phyloP scores from a whole-genome alignment of 2,113 vertebrate genomes.

The Chascanopsetta lugubris region DNA sequence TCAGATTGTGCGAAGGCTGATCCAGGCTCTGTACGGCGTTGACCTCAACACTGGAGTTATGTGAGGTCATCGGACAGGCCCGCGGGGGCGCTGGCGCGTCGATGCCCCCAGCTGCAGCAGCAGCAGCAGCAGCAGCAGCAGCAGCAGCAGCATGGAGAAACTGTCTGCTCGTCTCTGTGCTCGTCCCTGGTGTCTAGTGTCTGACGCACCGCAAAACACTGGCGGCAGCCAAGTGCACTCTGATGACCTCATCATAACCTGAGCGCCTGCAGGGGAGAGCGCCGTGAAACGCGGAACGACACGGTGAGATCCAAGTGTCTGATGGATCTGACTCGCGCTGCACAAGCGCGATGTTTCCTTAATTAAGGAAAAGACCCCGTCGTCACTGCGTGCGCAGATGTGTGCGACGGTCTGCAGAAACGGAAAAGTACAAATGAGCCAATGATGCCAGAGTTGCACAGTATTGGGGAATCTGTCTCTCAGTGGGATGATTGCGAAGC shows the following conservation, averaged over 20 bases:
- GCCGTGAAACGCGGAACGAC: conserved; percentile 1
- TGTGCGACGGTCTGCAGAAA: neutral
- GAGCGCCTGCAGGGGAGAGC: neutral
- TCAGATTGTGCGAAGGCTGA: conserved; percentile 22
- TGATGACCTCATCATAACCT: conserved; percentile 13
- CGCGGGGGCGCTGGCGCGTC: neutral
- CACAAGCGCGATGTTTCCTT: neutral
- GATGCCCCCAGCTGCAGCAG: conserved; percentile 6
- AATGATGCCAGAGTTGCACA: conserved; percentile 14
- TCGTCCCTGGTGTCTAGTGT: conserved; percentile 21
- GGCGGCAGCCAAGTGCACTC: conserved; percentile 4
- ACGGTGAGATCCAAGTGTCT: neutral
- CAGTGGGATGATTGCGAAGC: conserved; percentile 45
- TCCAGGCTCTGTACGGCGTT: conserved; percentile 16
- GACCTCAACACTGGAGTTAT: conserved; percentile 18
- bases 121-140: too few species aligned
- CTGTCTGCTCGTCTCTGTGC: neutral
- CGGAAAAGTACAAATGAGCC: conserved; percentile 17
- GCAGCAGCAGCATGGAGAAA: conserved; percentile 6
- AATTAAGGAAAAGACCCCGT: neutral
- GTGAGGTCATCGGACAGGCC: conserved; percentile 22
- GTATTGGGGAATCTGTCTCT: conserved; percentile 26
- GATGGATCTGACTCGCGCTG: neutral
- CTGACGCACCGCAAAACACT: neutral
- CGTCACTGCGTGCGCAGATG: neutral